Evolutionary conservation across 2,888 invertebrate species (phyloP), one percentile per base, ranked within the genome.

Genomic region (Xylota segnis): DNA sequence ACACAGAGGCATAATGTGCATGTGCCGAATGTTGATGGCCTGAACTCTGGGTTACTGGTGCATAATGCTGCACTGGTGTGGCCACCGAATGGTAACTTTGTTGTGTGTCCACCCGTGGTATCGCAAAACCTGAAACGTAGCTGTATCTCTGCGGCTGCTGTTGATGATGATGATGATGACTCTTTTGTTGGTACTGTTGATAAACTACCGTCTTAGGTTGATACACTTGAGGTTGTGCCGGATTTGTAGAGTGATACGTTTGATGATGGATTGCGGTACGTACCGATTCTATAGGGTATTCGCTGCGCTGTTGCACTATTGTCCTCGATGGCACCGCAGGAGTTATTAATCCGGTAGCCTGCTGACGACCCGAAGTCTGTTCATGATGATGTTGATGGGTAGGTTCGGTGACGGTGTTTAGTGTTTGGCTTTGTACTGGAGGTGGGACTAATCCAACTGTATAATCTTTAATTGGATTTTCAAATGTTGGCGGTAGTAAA

Each of bases 401-500:
- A 12, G 37, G 4, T 63, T 52, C 34, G 1, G 6, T 32, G 29
- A 12, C 27, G 3, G 23, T 23, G 9, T 23, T 65, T 32, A 63
- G 2, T 23, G 58, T n/a, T 59, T 18, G 58, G 5, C 9, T 63
- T 14, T 83, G 75, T 5, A 50, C 58, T 54, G 54, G 66, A 61
- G 84, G 84, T 43, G 79, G 84, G 10, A 76, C 23, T 32, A 84
- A 76, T 12, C 84, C 84, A 71, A 81, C 75, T 10, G 81, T 81
- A 43, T 84, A 84, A 66, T 84, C 81, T 59, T 76, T 84, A 27
- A 84, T 81, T 59, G 84, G 84, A 32, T 84, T 84, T 37, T 84
- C 81, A 5, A 76, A 71, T 50, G 81, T 59, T 14, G 81, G 84
- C 7, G 84, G 84, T 34, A 61, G 23, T 40, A 84, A 50, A 47